Evolutionary conservation across 1,140 invertebrate genomes (phyloP).

Genomic region (Zaprionus vittiger): DNA sequence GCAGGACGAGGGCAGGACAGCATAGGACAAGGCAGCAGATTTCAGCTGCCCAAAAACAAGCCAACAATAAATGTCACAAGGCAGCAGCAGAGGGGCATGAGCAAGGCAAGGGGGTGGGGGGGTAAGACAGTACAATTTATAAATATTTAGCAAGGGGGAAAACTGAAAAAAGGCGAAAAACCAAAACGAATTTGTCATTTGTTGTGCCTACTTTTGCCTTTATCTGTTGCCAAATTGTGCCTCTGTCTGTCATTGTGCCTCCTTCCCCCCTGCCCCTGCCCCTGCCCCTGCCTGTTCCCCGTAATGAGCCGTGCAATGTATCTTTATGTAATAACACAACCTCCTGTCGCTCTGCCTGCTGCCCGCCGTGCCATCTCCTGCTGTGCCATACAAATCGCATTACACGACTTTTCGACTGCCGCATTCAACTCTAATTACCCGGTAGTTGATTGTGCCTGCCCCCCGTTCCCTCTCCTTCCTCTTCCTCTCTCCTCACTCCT

Average conservation of each 20-base stretch:
- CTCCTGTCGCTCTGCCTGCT: conserved; percentile 39
- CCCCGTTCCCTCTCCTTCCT: neutral
- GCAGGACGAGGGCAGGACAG: neutral
- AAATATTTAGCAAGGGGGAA: conserved; percentile 66
- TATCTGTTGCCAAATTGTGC: conserved; percentile 15
- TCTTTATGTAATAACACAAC: conserved; percentile 69
- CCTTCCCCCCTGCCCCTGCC: neutral
- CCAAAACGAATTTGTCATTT: conserved; percentile 81
- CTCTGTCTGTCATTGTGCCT: neutral
- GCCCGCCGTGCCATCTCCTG: conserved; percentile 46
- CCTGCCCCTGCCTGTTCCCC: neutral
- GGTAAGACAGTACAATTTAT: conserved; percentile 65
- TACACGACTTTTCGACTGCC: conserved; percentile 78
- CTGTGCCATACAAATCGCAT: conserved; percentile 80
- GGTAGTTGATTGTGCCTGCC: conserved; percentile 68
- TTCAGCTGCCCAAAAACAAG: conserved; percentile 60
- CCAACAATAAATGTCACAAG: conserved; percentile 59
- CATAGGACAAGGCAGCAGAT: conserved; percentile 4
- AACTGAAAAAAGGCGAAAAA: conserved; percentile 59
- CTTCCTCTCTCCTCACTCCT: neutral
- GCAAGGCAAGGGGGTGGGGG: neutral
- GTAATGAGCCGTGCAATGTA: conserved; percentile 74
- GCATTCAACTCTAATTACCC: conserved; percentile 80
- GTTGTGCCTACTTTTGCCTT: conserved; percentile 44
- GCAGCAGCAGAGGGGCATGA: neutral